Evolutionary conservation across 2,888 invertebrate species (phyloP), one percentile per base, ranked within the genome.

Genomic region (Ceratothoa steindachneri): DNA sequence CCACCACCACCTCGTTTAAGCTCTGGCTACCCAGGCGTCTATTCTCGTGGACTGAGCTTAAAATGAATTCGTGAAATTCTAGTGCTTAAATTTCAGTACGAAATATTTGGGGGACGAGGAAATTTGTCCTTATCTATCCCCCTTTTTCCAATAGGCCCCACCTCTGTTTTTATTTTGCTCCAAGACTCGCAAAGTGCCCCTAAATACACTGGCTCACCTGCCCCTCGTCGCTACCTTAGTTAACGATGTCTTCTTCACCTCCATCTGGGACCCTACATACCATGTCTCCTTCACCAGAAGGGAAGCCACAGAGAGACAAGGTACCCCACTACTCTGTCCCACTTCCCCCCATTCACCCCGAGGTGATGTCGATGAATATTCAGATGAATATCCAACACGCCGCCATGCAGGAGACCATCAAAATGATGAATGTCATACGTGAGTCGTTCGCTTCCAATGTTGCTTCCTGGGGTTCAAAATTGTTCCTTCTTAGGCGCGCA

Each of bases 341-440:
- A 28, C 75, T 65, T 19, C 71, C 73, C 0, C 70, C 74, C 52
- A 74, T 77, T 30, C 72, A 67, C 9, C 77, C 77, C 4, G 77
- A 77, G 52, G 72, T 72, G 19, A 75, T 77, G 77, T 64, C 74
- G 31, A 71, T 77, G 74, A 78, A 78, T 30, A 78, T 78, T 12
- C 75, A 78, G 52, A 72, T 74, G 55, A 78, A 78, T 68, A 73
- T 78, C 69, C 74, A 78, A 29, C 71, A 78, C 67, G 72, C 74
- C 4, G 75, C 75, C 31, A 72, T 75, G 73, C 77, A 78, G 29
- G 73, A 75, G 53, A 71, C 73, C 15, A 72, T 72, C 64, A 75
- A 75, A 55, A 71, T 75, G 66, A 72, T 73, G 72, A 78, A 78
- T 51, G 69, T 78, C 27, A 68, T 75, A 28, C 72, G 77, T 78